phyloP scores from a whole-genome alignment of 2,113 vertebrate species.

The Plecturocebus donacophilus region DNA sequence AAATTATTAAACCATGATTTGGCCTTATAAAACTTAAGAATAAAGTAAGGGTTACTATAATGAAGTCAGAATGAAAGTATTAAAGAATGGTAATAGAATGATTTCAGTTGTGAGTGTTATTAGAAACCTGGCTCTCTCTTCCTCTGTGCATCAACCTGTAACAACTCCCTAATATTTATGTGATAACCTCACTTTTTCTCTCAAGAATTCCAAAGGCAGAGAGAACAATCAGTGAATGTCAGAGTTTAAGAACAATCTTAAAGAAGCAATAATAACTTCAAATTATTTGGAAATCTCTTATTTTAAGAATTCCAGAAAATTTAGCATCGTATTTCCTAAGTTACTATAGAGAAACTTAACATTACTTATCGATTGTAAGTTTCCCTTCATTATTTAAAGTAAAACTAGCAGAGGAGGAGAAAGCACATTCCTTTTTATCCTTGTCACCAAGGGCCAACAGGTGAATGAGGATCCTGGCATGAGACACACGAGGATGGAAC shows the following conservation, averaged over 20 bases:
- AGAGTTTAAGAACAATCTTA: background rate
- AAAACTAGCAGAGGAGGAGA: background rate
- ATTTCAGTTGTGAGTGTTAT: background rate
- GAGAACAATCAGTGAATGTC: background rate
- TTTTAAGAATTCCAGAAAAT: constrained; percentile 9
- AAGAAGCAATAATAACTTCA: background rate
- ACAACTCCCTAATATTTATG: background rate
- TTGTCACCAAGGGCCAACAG: background rate
- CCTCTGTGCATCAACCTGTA: background rate
- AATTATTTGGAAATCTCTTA: background rate
- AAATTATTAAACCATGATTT: constrained; percentile 2
- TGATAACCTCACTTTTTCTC: background rate
- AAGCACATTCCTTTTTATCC: background rate
- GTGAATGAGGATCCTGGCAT: background rate
- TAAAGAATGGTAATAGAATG: background rate
- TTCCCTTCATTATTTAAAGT: background rate
- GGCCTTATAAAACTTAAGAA: constrained; percentile 16
- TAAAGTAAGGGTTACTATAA: background rate
- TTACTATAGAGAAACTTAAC: background rate
- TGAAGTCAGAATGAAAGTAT: background rate
- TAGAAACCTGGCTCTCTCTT: background rate
- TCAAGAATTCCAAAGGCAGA: constrained; percentile 24
- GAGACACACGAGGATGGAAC: background rate
- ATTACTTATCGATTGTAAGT: background rate
- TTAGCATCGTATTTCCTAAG: background rate